Evolutionary conservation across 2,888 invertebrate genomes (phyloP), one percentile per base, ranked within the genome.

Genomic region (Tortrix viridana): DNA sequence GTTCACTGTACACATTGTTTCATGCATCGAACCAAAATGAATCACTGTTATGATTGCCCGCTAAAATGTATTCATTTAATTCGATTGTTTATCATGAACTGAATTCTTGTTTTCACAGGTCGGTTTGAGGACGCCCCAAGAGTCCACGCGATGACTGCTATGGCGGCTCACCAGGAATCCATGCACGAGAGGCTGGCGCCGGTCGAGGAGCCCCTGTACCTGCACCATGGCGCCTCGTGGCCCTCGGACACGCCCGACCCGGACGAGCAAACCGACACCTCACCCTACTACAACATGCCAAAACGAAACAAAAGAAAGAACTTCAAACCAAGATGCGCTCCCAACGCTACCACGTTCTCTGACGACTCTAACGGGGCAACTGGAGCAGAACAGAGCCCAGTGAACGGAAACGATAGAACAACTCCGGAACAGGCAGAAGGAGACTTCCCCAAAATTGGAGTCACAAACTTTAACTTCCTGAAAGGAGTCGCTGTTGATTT

Each of bases 251-350:
- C 82, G 60, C 73, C 81, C 7, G 87, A 89, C 62, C 75, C 88
- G 69, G 88, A 88, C 46, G 90, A 88, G 63, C 86, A 84, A 70
- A 74, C 86, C 2, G 86, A 88, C 70, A 80, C 88, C 78, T 86
- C 91, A 4, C 88, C 89, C 1, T 89, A 89, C 77, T 88, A 89
- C 76, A 93, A 92, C 71, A 88, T 92, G 80, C 94, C 94, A 67
- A 94, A 95, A 82, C 93, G 95, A 74, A 96, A 96, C 89, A 96
- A 96, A 74, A 89, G 96, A 71, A 96, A 96, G 84, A 96, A 96
- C 82, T 95, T 96, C 85, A 95, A 95, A 74, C 96, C 96, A 0
- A 90, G 96, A 74, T 96, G 95, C 83, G 92, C 92, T 64, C 95
- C 96, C 2, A 94, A 93, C 67, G 83, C 92, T 19, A 86, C 89